Evolutionary conservation across 2,797 vertebrate genomes (phyloP), one percentile per base, ranked within the genome.

Genomic region (Ctenochaetus hawaiiensis): DNA sequence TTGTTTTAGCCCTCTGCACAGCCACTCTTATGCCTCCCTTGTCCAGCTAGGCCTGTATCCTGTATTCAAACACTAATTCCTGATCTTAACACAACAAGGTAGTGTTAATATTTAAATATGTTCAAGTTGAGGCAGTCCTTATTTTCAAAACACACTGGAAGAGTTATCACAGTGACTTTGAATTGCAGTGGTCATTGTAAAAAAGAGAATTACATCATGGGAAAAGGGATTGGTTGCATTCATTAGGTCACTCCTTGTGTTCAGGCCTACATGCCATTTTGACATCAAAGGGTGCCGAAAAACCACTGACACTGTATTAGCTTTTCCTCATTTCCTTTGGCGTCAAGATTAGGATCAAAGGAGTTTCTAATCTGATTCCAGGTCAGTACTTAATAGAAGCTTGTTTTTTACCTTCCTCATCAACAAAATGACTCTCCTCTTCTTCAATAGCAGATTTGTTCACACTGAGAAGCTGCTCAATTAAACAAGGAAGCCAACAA

Each of bases 1-100:
- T 99, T 99, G 95, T 97, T 98, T 96, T 98, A 98, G 97, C 89
- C 96, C 97, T 97, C 95, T 94, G 93, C 96, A 93, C 70, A 80
- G 85, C 84, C 78, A 84, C 86, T 85, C 86, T 78, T 67, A 80
- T 95, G 93, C 92, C 91, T 95, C 95, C 95, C 93, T 86, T 64
- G 82, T 90, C 70, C 93, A 94, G 95, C 96, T 94, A 96, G 68
- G 80, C 71, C 73, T 89, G 96, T 95, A 94, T 84, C 96, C 95
- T 95, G 96, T 95, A 96, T 84, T 89, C 89, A 87, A 83, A 88
- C 89, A 85, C 86, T 90, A 89, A 88, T 87, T 90, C 82, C 83
- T 87, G 82, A 90, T 77, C 83, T 76, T 83, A 91, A 83, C 87
- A 54, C 87, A 84, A 77, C 58, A 51, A 62, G 39, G 81, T 71